Conservation (phyloP, 2,888 invertebrate species). For the Callosobruchus maculatus region DNA sequence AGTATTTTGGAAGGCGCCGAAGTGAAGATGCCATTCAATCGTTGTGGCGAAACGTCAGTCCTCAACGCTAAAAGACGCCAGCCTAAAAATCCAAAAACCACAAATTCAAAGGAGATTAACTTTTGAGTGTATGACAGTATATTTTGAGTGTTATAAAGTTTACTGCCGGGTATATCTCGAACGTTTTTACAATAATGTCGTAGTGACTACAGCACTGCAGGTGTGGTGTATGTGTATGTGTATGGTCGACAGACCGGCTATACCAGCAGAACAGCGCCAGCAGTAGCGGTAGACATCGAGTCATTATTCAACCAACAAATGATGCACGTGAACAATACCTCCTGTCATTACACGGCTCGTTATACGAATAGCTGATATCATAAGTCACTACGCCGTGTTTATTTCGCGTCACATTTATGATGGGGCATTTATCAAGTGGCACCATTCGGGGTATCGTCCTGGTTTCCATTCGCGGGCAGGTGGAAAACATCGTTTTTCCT, state of each 20-base stretch:
- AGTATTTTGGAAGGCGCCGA: too few species aligned
- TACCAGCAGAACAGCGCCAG: background rate
- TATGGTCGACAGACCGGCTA: background rate
- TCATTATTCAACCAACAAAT: background rate
- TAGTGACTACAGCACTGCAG: too few species aligned
- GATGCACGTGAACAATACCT: background rate
- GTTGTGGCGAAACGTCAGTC: too few species aligned
- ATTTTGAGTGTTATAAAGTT: too few species aligned
- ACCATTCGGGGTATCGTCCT: background rate
- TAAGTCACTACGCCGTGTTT: background rate
- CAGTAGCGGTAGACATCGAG: background rate
- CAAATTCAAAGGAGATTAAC: too few species aligned
- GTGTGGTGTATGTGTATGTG: too few species aligned
- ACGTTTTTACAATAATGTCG: too few species aligned
- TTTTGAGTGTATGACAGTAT: too few species aligned
- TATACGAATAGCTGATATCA: background rate
- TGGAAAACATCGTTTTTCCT: background rate
- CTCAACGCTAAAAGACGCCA: too few species aligned
- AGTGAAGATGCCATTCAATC: too few species aligned
- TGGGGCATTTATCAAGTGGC: background rate
- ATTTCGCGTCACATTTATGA: background rate
- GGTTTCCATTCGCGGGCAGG: background rate
- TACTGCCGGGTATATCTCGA: too few species aligned
- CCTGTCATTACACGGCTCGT: background rate
- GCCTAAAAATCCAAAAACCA: too few species aligned